A percentile compares a stretch with the other conserved stretches of the same genome.
Conservation (phyloP, 2,888 invertebrate genomes). For the Synergus itoensis region DNA sequence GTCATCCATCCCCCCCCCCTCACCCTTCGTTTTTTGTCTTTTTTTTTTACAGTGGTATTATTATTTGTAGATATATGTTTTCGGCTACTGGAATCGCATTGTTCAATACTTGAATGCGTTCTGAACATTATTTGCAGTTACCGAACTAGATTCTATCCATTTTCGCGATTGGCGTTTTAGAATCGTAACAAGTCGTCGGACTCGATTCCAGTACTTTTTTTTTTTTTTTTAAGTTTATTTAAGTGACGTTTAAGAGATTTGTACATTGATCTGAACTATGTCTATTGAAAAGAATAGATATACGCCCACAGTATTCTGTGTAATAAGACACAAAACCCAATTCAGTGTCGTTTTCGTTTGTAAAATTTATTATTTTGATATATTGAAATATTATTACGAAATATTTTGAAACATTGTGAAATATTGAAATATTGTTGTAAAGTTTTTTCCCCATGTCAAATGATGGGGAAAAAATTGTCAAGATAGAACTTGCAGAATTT, state of each 20-base stretch:
- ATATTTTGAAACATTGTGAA: background rate
- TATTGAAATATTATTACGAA: constrained; percentile 10
- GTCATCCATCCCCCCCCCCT: constrained; percentile 34
- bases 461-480: background rate
- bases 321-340: constrained; percentile 2
- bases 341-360: constrained; percentile 5
- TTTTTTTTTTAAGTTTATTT: constrained; percentile 44
- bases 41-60: constrained; percentile 67
- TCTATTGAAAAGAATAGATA: constrained; percentile 26
- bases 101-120: background rate
- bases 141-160: constrained; percentile 9
- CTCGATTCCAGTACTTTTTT: constrained; percentile 25
- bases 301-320: constrained; percentile 37
- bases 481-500: constrained; percentile 33
- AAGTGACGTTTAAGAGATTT: constrained; percentile 43
- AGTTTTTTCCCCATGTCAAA: background rate
- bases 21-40: constrained; percentile 45
- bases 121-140: constrained; percentile 14
- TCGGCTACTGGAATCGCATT: constrained; percentile 16
- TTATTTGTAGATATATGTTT: constrained; percentile 69
- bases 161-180: background rate
- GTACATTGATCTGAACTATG: constrained; percentile 47
- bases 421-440: constrained; percentile 1
- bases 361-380: constrained; percentile 8
- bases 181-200: background rate